Evolutionary conservation across 2,797 vertebrate genomes (phyloP).

Genomic region (Chelon auratus): DNA sequence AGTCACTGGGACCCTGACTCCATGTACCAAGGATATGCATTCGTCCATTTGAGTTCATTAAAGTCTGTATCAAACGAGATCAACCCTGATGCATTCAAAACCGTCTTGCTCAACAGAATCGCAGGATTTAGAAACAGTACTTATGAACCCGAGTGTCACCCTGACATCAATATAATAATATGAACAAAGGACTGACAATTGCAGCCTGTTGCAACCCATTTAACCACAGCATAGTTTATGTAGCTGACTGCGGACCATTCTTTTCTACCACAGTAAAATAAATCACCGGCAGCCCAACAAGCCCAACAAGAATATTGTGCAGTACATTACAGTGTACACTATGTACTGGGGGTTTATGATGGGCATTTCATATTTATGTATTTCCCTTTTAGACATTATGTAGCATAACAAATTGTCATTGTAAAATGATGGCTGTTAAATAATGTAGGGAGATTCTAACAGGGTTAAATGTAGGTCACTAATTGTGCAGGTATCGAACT

Average conservation of each 20-base stretch:
- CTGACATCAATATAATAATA: not conserved
- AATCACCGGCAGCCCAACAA: slow-evolving; percentile 20
- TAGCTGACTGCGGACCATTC: not conserved
- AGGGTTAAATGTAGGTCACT: slow-evolving; percentile 69
- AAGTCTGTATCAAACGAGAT: slow-evolving; percentile 3
- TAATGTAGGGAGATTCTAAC: slow-evolving; percentile 52
- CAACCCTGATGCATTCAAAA: slow-evolving; percentile 12
- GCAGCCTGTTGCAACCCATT: not conserved
- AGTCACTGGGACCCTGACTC: slow-evolving; percentile 34
- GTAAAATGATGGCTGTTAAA: slow-evolving; percentile 52
- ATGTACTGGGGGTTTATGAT: slow-evolving; percentile 4
- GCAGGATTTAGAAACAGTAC: not conserved
- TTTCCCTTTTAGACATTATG: slow-evolving; percentile 36
- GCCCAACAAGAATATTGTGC: slow-evolving; percentile 8
- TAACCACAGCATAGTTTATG: slow-evolving; percentile 12
- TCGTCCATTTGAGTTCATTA: slow-evolving; percentile 35
- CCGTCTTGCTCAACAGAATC: slow-evolving; percentile 1
- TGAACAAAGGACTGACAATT: not conserved
- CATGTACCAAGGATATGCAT: slow-evolving; percentile 10
- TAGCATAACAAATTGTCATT: slow-evolving; percentile 50
- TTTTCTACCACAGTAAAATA: slow-evolving; percentile 13
- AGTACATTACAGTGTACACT: slow-evolving; percentile 14
- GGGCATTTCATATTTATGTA: slow-evolving; percentile 20
- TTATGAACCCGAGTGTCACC: not conserved
- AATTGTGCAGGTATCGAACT: slow-evolving; percentile 62